phyloP scores from a whole-genome alignment of 2,797 vertebrate genomes.

The Delichon dasypus region DNA sequence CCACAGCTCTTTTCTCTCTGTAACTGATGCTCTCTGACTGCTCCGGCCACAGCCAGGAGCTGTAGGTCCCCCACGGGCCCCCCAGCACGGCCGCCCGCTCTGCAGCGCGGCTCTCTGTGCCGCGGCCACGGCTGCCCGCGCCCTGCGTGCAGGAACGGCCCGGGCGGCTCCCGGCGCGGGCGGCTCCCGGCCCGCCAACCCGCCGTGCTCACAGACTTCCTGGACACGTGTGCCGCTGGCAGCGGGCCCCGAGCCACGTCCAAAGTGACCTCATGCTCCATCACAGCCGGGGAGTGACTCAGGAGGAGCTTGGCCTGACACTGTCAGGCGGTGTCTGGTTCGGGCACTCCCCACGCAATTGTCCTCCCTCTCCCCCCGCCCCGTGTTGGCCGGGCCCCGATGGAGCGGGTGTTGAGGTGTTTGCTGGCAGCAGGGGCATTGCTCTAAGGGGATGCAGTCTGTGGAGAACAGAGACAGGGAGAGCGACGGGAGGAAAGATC shows the following conservation, averaged over 20 bases:
- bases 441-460: rapidly evolving
- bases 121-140: not conserved
- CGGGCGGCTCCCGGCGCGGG: rapidly evolving
- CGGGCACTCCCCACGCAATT: not conserved
- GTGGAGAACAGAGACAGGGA: not conserved
- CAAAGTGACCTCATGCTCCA: constrained; percentile 65
- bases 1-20: not conserved
- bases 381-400: rapidly evolving
- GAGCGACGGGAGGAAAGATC: not conserved
- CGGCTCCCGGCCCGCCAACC: not conserved
- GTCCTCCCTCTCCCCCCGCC: not conserved
- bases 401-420: not conserved
- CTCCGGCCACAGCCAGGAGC: not conserved
- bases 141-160: rapidly evolving
- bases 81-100: not conserved
- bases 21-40: not conserved
- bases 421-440: not conserved
- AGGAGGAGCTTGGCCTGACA: constrained; percentile 62
- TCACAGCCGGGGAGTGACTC: constrained; percentile 48
- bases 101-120: not conserved
- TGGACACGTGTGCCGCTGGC: constrained; percentile 27
- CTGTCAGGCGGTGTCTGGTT: constrained; percentile 65
- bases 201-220: not conserved
- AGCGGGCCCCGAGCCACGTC: not conserved
- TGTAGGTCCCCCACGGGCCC: not conserved